A percentile compares a stretch with the other conserved stretches of the same genome.
Evolutionary conservation across 2,113 vertebrate genomes (phyloP).

Genomic region (Andinoacara biseriatus): DNA sequence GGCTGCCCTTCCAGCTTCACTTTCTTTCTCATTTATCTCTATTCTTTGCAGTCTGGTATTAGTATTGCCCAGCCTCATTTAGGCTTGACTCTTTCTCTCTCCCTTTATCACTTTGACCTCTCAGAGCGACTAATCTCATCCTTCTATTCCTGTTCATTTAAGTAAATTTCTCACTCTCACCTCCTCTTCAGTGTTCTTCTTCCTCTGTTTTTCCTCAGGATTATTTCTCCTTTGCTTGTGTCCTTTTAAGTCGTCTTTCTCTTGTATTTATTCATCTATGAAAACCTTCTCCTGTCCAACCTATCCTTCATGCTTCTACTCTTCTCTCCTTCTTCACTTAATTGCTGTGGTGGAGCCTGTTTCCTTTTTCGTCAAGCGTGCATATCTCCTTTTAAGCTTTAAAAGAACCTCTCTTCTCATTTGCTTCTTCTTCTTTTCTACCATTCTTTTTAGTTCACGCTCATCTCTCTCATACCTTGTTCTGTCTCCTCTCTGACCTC

Average conservation of each 20-base stretch:
- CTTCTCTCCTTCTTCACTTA: background rate
- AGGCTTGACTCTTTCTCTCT: conserved; percentile 14
- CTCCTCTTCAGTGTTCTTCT: conserved; percentile 10
- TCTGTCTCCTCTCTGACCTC: conserved; percentile 49
- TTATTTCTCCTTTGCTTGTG: conserved; percentile 13
- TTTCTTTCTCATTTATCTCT: conserved; percentile 40
- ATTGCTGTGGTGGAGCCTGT: background rate
- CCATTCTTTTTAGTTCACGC: conserved; percentile 11
- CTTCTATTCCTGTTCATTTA: conserved; percentile 26
- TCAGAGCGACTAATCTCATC: conserved; percentile 21
- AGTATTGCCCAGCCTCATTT: conserved; percentile 49
- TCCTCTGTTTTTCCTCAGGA: conserved; percentile 14
- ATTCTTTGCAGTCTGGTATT: conserved; percentile 33
- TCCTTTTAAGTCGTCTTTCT: background rate
- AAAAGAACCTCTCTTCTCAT: conserved; percentile 3
- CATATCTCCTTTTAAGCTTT: conserved; percentile 8
- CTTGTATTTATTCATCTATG: background rate
- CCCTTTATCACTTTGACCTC: conserved; percentile 28
- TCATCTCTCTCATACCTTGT: conserved; percentile 22
- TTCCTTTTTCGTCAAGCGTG: conserved; percentile 8
- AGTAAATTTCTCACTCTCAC: conserved; percentile 18
- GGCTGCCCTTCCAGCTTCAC: conserved; percentile 23
- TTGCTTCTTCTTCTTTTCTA: conserved; percentile 7
- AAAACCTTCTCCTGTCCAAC: background rate
- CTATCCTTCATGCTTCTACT: conserved; percentile 1